These are phyloP conservation scores for Cynodonichthys magdalenae DNA, from an alignment of 2,797 vertebrate species.

Conservation along the genomic window DNA sequence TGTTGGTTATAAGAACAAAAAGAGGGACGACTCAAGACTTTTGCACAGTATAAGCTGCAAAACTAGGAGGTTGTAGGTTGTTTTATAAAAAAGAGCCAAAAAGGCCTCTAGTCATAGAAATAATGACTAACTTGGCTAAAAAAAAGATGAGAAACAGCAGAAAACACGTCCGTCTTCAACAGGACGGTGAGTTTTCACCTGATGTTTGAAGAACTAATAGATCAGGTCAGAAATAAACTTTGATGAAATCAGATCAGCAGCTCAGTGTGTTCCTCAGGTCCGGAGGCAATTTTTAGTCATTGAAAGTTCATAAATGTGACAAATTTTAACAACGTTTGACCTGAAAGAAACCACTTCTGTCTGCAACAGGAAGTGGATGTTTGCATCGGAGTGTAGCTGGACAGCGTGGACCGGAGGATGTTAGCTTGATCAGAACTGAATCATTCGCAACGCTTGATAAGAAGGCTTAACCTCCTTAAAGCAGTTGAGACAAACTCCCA, in stretches of 20 bases:
- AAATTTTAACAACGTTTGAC: too few relatives aligned
- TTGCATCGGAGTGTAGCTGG: constrained; percentile 21
- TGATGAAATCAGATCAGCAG: background rate
- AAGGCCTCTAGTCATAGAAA: too few relatives aligned
- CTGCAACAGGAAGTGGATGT: constrained; percentile 25
- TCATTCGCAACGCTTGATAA: constrained; percentile 56
- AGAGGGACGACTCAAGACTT: too few relatives aligned
- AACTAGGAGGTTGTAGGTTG: too few relatives aligned
- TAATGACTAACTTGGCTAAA: too few relatives aligned
- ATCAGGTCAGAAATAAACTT: background rate
- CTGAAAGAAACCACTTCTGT: too few relatives aligned
- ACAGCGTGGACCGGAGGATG: constrained; percentile 38
- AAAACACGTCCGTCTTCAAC: too few relatives aligned
- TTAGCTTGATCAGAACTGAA: constrained; percentile 47
- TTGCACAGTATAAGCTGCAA: too few relatives aligned
- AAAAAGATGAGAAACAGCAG: too few relatives aligned
- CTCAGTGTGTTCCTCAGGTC: background rate
- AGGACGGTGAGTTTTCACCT: background rate
- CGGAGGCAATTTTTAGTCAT: background rate
- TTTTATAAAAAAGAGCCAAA: too few relatives aligned
- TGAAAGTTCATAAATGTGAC: background rate
- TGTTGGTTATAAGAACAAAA: too few relatives aligned
- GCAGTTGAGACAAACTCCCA: constrained; percentile 24
- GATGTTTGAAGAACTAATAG: background rate
- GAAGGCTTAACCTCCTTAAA: constrained; percentile 27